Percentiles rank a stretch among this genome's conserved stretches.
These are phyloP conservation scores for Lucinisca nassula DNA, from an alignment of 2,888 invertebrate species.

Conservation along the genomic window DNA sequence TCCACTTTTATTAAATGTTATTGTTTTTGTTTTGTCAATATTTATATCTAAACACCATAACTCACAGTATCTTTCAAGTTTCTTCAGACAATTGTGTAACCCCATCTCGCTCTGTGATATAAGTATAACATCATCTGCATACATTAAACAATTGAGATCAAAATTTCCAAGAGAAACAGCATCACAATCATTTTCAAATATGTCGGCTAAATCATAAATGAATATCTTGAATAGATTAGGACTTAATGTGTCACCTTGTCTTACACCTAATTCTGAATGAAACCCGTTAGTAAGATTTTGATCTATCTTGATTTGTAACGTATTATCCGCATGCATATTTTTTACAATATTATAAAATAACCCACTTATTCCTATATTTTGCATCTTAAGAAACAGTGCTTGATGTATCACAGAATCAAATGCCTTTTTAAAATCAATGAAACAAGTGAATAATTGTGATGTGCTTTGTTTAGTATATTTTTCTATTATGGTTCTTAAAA, in stretches of 20 bases:
- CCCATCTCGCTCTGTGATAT: too few relatives aligned
- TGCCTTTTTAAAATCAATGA: neutral
- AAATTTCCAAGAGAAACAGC: neutral
- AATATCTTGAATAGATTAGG: conserved; percentile 16
- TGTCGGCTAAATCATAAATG: neutral
- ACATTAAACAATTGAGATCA: neutral
- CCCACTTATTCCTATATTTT: neutral
- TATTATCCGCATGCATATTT: neutral
- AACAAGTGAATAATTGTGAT: neutral
- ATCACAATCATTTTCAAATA: conserved; percentile 7
- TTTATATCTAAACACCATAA: too few relatives aligned
- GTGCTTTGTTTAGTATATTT: neutral
- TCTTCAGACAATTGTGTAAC: too few relatives aligned
- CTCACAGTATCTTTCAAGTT: too few relatives aligned
- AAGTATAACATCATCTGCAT: too few relatives aligned
- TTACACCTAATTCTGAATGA: neutral
- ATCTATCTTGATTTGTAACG: neutral
- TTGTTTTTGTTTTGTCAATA: too few relatives aligned
- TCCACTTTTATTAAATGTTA: too few relatives aligned
- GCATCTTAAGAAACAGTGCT: neutral
- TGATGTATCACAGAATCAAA: conserved; percentile 15
- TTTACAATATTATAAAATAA: neutral
- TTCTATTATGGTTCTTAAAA: neutral
- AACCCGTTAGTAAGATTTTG: neutral
- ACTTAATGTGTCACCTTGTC: conserved; percentile 17